phyloP scores from a whole-genome alignment of 1,140 invertebrate species.

The Telenomus remus region DNA sequence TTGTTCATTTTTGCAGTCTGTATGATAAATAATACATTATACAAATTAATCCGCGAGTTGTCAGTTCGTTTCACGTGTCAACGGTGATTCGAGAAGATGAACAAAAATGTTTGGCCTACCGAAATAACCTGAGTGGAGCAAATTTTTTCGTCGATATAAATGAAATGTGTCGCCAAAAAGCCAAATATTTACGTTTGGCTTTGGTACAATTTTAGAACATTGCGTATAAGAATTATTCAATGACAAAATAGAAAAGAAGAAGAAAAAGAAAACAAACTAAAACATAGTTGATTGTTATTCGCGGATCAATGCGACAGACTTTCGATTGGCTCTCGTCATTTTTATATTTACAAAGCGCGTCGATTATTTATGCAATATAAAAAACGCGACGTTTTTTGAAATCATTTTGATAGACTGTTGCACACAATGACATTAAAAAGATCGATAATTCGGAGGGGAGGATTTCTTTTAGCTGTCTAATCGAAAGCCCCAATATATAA shows the following conservation, averaged over 20 bases:
- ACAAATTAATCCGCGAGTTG: too few relatives aligned
- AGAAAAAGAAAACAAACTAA: background rate
- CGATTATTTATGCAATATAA: too few relatives aligned
- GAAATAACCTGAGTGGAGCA: slow-evolving; percentile 12
- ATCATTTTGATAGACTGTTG: too few relatives aligned
- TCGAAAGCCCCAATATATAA: slow-evolving; percentile 8
- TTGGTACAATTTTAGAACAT: slow-evolving; percentile 14
- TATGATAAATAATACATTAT: too few relatives aligned
- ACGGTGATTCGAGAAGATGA: too few relatives aligned
- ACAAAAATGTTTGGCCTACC: slow-evolving; percentile 3
- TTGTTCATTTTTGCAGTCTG: too few relatives aligned
- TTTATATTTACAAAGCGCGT: background rate
- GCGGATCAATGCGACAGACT: background rate
- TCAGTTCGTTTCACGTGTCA: background rate
- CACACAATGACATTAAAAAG: too few relatives aligned
- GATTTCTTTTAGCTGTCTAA: slow-evolving; percentile 11
- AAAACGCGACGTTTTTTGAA: too few relatives aligned
- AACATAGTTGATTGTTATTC: slow-evolving; percentile 11
- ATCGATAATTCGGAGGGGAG: too few relatives aligned
- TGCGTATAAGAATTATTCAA: slow-evolving; percentile 18
- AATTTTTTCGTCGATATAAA: slow-evolving; percentile 8
- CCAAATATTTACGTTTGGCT: slow-evolving; percentile 5
- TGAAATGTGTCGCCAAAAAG: slow-evolving; percentile 10
- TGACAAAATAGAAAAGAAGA: background rate
- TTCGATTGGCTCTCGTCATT: background rate